Evolutionary conservation across 1,140 invertebrate species (phyloP).

Genomic region (Brachystomella parvula): DNA sequence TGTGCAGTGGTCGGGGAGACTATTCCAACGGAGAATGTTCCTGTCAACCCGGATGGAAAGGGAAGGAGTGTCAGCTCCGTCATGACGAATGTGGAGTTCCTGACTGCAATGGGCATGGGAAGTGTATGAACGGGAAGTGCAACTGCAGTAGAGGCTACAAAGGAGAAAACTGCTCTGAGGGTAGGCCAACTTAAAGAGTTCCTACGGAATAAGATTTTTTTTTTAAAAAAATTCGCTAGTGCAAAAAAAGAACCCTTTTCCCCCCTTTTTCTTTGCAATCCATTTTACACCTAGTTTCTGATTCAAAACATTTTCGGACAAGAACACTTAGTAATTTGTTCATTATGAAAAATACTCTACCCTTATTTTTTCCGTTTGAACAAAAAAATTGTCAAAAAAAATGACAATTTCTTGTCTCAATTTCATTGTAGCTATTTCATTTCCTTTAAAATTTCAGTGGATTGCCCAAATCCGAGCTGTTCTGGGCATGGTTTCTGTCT

Average conservation of each 20-base stretch:
- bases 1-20: slow-evolving; percentile 90
- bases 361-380: too few relatives aligned
- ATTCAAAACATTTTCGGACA: too few relatives aligned
- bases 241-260: too few relatives aligned
- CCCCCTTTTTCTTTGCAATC: too few relatives aligned
- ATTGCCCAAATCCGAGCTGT: slow-evolving; percentile 88
- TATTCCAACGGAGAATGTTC: slow-evolving; percentile 82
- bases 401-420: too few relatives aligned
- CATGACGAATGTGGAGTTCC: slow-evolving; percentile 89
- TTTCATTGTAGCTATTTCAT: too few relatives aligned
- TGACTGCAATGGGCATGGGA: slow-evolving; percentile 89
- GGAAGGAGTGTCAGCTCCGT: slow-evolving; percentile 84
- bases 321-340: too few relatives aligned
- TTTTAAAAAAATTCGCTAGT: too few relatives aligned
- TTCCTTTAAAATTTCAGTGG: slow-evolving; percentile 57
- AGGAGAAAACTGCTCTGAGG: slow-evolving; percentile 81
- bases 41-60: slow-evolving; percentile 96
- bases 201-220: too few relatives aligned
- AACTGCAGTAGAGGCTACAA: slow-evolving; percentile 85
- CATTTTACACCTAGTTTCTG: too few relatives aligned
- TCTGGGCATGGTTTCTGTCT: slow-evolving; percentile 87
- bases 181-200: slow-evolving; percentile 46
- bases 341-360: too few relatives aligned
- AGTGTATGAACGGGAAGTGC: slow-evolving; percentile 90
- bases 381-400: too few relatives aligned